phyloP scores from a whole-genome alignment of 2,888 invertebrate species.

The Galeruca laticollis region DNA sequence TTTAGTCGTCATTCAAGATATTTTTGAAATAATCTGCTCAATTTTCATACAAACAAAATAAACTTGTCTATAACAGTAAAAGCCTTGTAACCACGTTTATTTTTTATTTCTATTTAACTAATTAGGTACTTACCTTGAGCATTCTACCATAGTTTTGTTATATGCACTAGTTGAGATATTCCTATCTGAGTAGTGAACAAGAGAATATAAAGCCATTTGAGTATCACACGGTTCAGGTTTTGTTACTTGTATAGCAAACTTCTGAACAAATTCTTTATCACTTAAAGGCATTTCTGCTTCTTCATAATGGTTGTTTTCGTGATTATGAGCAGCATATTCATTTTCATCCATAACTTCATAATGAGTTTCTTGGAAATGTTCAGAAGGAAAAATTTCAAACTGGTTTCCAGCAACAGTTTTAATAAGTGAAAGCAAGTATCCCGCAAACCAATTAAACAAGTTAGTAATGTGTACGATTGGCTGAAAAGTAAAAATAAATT shows the following conservation, averaged over 20 bases:
- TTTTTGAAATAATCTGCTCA: no score
- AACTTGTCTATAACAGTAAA: no score
- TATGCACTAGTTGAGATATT: conserved; percentile 62
- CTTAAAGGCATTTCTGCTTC: conserved; percentile 41
- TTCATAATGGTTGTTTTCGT: conserved; percentile 39
- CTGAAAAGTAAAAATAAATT: conserved; percentile 62
- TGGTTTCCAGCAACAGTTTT: conserved; percentile 68
- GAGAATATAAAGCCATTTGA: conserved; percentile 67
- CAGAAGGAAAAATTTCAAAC: conserved; percentile 34
- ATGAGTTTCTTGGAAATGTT: conserved; percentile 33
- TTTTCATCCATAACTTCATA: conserved; percentile 55
- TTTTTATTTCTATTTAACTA: no score
- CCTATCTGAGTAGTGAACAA: conserved; percentile 61
- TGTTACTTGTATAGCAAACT: conserved; percentile 70
- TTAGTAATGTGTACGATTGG: conserved; percentile 72
- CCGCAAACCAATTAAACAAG: conserved; percentile 71
- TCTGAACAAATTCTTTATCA: conserved; percentile 72
- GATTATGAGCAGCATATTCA: conserved; percentile 34
- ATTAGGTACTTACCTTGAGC: conserved; percentile 55
- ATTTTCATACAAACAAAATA: no score
- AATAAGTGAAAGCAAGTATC: conserved; percentile 72
- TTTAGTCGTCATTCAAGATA: no score
- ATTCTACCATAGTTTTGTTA: conserved; percentile 62
- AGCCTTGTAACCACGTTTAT: no score
- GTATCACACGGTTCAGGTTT: conserved; percentile 89